These are phyloP conservation scores for Chaitophorus viminalis DNA, from an alignment of 2,888 invertebrate species.

Conservation along the genomic window DNA sequence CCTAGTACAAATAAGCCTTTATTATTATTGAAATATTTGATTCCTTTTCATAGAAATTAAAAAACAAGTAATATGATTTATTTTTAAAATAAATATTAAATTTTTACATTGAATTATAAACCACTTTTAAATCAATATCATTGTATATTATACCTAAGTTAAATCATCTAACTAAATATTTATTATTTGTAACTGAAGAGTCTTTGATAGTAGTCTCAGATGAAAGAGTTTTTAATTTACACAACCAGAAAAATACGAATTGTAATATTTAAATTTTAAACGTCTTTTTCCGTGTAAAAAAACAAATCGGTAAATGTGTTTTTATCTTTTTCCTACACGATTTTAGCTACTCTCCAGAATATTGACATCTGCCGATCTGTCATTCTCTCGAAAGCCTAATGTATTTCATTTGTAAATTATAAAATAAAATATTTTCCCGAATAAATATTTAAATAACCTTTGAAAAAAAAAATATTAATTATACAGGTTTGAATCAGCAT, in stretches of 20 bases:
- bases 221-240: background rate
- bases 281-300: background rate
- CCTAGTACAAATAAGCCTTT: background rate
- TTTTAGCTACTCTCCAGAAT: conserved; percentile 19
- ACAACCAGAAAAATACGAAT: conserved; percentile 23
- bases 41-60: background rate
- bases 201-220: background rate
- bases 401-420: conserved; percentile 34
- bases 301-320: conserved; percentile 25
- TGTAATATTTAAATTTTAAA: conserved; percentile 34
- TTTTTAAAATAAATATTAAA: too few relatives aligned
- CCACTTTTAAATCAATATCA: too few relatives aligned
- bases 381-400: conserved; percentile 18
- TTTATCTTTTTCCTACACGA: conserved; percentile 9
- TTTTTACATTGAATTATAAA: too few relatives aligned
- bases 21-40: background rate
- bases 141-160: background rate
- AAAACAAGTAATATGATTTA: background rate
- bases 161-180: background rate
- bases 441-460: conserved; percentile 46
- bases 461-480: conserved; percentile 37
- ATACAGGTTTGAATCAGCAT: conserved; percentile 2
- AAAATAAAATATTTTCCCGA: conserved; percentile 10
- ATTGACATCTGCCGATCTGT: conserved; percentile 38
- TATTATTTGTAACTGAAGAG: background rate